Evolutionary conservation across 2,113 vertebrate genomes (phyloP).

Genomic region (Lepisosteus osseus): DNA sequence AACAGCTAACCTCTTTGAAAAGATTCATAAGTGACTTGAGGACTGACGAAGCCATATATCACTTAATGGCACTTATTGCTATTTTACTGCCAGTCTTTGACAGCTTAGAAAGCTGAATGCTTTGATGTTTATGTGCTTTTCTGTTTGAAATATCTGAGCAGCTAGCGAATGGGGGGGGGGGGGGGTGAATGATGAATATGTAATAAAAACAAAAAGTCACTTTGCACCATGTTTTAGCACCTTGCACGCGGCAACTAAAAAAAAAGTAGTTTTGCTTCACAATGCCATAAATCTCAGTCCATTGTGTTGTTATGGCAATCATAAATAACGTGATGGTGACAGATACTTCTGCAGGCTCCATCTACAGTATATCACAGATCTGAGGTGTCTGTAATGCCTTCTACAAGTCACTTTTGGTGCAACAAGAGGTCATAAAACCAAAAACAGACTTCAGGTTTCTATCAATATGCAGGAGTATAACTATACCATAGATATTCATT

Average conservation of each 20-base stretch:
- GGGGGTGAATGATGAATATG: conserved; percentile 79
- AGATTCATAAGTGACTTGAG: conserved; percentile 55
- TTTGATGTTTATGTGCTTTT: conserved; percentile 79
- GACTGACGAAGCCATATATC: conserved; percentile 68
- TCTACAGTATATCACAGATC: conserved; percentile 84
- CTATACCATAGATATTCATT: conserved; percentile 57
- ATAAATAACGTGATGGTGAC: conserved; percentile 82
- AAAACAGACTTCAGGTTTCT: conserved; percentile 76
- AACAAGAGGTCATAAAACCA: conserved; percentile 78
- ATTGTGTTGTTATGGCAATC: conserved; percentile 79
- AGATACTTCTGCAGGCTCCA: conserved; percentile 81
- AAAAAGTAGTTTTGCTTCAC: conserved; percentile 72
- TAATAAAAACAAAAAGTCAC: conserved; percentile 76
- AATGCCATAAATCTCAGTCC: conserved; percentile 81
- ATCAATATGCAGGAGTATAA: conserved; percentile 46
- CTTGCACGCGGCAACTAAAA: conserved; percentile 32
- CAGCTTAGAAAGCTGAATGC: conserved; percentile 77
- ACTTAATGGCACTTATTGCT: conserved; percentile 83
- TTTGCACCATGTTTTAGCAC: conserved; percentile 73
- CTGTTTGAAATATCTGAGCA: conserved; percentile 73
- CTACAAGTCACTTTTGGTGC: conserved; percentile 82
- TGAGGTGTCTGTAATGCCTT: conserved; percentile 80
- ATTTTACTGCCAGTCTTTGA: conserved; percentile 81
- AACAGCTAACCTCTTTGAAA: conserved; percentile 11
- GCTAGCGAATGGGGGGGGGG: conserved; percentile 70